Evolutionary conservation across 2,797 vertebrate genomes (phyloP).

Genomic region (Parauchenoglanis ngamensis): DNA sequence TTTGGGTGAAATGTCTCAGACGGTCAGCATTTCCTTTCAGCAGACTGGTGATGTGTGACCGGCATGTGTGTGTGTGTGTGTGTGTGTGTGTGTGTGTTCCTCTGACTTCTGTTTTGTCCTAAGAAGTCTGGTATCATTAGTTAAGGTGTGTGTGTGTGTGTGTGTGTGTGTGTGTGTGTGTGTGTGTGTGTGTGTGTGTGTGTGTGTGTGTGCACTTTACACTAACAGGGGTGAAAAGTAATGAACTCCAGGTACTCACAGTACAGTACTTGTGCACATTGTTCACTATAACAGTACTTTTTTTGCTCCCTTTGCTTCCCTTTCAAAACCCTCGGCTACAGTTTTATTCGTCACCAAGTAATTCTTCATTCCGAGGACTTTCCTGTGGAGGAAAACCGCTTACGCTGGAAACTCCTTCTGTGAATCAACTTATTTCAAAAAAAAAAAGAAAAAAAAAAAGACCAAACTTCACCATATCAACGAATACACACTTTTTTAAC

Average conservation of each 20-base stretch:
- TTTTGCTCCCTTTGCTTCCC: background rate
- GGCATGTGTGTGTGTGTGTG: conserved; percentile 14
- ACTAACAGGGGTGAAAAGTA: background rate
- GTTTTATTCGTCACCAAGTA: background rate
- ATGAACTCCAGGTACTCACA: background rate
- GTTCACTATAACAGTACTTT: background rate
- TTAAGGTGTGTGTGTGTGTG: conserved; percentile 6
- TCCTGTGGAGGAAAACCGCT: background rate
- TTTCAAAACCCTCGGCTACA: background rate
- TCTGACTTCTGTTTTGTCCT: conserved; percentile 4
- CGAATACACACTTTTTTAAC: background rate
- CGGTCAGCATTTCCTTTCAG: conserved; percentile 36
- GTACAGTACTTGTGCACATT: background rate
- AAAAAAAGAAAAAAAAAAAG: no score
- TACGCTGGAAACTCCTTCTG: background rate
- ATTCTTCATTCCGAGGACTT: background rate
- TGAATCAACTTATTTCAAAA: background rate
- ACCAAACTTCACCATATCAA: background rate
- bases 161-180: background rate
- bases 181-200: background rate
- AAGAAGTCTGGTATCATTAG: background rate
- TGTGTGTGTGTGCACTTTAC: background rate
- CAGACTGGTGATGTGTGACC: conserved; percentile 24
- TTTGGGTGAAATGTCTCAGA: conserved; percentile 35
- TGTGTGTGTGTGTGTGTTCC: conserved; percentile 8